Evolutionary conservation across 1,140 invertebrate genomes (phyloP), one percentile per base, ranked within the genome.

Genomic region (Mactra quadrangularis): DNA sequence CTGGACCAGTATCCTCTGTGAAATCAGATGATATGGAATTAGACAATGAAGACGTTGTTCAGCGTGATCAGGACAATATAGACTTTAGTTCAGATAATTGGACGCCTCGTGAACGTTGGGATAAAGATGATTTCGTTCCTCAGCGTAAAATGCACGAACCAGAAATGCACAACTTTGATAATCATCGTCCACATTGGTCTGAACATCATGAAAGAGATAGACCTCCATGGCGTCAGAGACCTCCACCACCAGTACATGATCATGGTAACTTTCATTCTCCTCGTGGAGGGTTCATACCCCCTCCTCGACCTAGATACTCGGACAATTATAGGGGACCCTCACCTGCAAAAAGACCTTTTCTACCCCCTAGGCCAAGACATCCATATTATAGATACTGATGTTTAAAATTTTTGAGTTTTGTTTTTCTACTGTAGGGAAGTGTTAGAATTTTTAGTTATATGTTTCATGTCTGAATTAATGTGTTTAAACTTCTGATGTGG

Each of bases 311-410:
- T 9, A 57, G 66, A n/a, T 68, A 55, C 59, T 53, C 57, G 35
- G 60, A 70, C 45, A 35, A 41, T 47, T 78, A 50, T 57, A 66
- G 47, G 45, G 76, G 76, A 45, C 76, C 76, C 41, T 81, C 66
- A n/a, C 64, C 64, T 22, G 77, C 62, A 11, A 81, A 81, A 71
- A 81, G 77, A 50, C 77, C 77, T 57, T 81, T 59, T 25, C 71
- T 81, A 19, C 33, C 64, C 13, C 77, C 77, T 59, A n/a, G 77
- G 53, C 64, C 53, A 33, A 81, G 77, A 60, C 70, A 55, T 64
- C 77, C 77, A 52, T 81, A 59, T 71, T 29, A 81, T 60, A 71
- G 77, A 60, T 81, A 57, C 64, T 78, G 45, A 68, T n/a, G n/a
- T n/a, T 47, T 27, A 1, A 25, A 17, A 29, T 45, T 68, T 50